Conservation (phyloP, 2,113 vertebrate genomes). For the Albula glossodonta region DNA sequence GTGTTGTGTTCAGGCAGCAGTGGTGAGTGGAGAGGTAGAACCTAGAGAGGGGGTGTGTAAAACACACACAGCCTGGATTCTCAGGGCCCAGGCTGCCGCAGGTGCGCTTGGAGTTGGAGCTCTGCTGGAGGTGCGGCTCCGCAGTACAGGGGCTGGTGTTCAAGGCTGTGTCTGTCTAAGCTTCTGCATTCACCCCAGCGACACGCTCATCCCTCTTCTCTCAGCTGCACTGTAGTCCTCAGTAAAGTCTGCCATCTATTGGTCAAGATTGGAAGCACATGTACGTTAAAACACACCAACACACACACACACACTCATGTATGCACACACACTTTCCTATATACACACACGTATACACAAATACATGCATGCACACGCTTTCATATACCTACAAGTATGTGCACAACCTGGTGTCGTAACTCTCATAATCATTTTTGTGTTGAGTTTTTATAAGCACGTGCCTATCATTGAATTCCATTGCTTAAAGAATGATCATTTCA, state of each 20-base stretch:
- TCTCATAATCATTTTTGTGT: too few species aligned
- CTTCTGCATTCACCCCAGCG: neutral
- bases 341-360: neutral
- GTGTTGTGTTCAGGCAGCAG: neutral
- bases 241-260: slow-evolving; percentile 26
- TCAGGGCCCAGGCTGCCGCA: neutral
- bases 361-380: too few species aligned
- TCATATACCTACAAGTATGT: too few species aligned
- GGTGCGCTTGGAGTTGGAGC: neutral
- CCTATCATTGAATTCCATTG: too few species aligned
- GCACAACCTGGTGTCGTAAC: too few species aligned
- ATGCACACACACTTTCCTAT: neutral
- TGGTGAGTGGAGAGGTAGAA: neutral
- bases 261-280: neutral
- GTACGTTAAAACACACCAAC: too few species aligned
- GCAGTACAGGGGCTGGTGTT: neutral
- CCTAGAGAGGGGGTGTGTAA: neutral
- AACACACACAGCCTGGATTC: neutral
- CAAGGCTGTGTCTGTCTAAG: neutral
- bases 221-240: neutral
- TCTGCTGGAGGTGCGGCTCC: neutral
- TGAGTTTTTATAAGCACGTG: too few species aligned
- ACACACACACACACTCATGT: neutral
- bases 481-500: too few species aligned
- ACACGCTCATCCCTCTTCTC: neutral